These are phyloP conservation scores for Mus spretus DNA, from an alignment of 2,797 vertebrate species.

Conservation along the genomic window DNA sequence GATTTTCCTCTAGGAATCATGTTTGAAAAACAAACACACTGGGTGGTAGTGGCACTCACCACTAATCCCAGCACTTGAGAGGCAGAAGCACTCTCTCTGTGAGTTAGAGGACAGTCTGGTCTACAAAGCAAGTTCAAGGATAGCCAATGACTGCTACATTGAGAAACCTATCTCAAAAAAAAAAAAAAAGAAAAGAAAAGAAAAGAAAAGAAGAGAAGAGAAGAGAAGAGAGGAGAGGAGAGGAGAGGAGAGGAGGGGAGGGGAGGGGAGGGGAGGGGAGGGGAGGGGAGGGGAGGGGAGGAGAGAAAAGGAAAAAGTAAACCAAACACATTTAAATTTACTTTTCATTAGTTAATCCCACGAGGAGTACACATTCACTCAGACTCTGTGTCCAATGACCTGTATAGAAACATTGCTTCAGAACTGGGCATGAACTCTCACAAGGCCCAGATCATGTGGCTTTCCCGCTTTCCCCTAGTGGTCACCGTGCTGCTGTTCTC, in stretches of 20 bases:
- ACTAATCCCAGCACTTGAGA: background rate
- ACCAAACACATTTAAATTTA: background rate
- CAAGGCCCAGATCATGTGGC: background rate
- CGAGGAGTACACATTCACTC: background rate
- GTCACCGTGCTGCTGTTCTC: background rate
- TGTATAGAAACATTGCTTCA: background rate
- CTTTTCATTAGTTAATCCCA: background rate
- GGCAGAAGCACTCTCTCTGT: background rate
- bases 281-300: background rate
- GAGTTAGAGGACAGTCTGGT: background rate
- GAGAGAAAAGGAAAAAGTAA: no score
- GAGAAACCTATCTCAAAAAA: background rate
- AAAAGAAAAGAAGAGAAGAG: no score
- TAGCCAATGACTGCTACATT: background rate
- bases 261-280: no score
- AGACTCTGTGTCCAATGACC: background rate
- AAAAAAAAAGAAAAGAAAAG: background rate
- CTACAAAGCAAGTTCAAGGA: background rate
- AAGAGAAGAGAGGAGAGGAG: no score
- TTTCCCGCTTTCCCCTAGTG: background rate
- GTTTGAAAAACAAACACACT: background rate
- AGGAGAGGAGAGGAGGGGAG: no score
- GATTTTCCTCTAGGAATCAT: constrained; percentile 53
- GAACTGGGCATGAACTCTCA: background rate
- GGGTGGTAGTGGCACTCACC: background rate